These are phyloP conservation scores for Henricia sp. DNA, from an alignment of 53 echinoderm and acorn worm species.

Conservation along the genomic window DNA sequence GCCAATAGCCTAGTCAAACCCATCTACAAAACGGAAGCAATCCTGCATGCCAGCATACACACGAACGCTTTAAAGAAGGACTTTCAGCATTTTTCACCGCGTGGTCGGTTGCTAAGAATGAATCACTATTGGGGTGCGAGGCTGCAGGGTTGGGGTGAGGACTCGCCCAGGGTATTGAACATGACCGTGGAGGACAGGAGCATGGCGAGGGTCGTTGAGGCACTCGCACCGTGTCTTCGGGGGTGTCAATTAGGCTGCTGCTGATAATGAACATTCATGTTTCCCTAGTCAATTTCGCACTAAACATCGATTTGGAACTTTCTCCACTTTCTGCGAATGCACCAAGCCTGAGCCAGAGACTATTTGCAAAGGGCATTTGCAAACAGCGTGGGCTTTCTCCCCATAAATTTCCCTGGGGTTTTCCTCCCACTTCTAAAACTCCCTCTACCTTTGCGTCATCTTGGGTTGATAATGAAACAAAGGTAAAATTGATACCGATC, in stretches of 20 bases:
- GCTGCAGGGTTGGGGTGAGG: constrained; percentile 41
- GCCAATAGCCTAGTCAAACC: constrained; percentile 25
- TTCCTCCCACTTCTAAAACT: too few species aligned
- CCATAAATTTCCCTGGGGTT: too few species aligned
- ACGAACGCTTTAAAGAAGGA: not conserved
- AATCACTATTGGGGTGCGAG: constrained; percentile 40
- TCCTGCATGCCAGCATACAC: not conserved
- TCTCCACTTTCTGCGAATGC: too few species aligned
- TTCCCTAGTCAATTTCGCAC: too few species aligned
- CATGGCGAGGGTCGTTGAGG: constrained; percentile 21
- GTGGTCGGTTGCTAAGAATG: not conserved
- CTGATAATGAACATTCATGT: not conserved
- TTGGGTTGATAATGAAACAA: too few species aligned
- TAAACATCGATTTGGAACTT: too few species aligned
- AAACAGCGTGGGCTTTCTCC: too few species aligned
- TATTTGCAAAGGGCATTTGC: too few species aligned
- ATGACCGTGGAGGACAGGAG: constrained; percentile 27
- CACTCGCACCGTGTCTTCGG: not conserved
- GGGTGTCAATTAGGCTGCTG: constrained; percentile 3
- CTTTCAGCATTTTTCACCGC: not conserved
- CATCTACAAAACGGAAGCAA: not conserved
- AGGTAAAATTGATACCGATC: too few species aligned
- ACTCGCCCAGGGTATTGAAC: constrained; percentile 24
- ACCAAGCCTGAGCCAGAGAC: too few species aligned
- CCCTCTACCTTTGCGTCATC: too few species aligned